Conservation (phyloP, 2,888 invertebrate species). For the Clanis bilineata region DNA sequence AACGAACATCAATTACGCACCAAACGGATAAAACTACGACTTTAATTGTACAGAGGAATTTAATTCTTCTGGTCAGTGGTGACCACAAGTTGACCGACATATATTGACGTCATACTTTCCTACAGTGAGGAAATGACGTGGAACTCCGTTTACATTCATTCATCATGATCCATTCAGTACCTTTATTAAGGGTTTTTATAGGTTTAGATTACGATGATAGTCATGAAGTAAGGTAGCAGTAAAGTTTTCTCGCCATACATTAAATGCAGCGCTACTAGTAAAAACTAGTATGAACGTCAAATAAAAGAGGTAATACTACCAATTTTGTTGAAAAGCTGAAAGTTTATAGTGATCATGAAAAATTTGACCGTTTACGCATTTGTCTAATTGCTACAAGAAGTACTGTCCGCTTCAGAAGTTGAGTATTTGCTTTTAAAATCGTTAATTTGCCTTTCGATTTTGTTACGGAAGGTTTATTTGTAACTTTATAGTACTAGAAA, state of each 20-base stretch:
- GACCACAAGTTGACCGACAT: slow-evolving; percentile 1
- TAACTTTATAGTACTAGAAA: background rate
- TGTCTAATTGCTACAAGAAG: no score
- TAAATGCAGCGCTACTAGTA: no score
- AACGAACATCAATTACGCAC: background rate
- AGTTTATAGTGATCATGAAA: no score
- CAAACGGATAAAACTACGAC: background rate
- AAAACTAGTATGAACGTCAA: no score
- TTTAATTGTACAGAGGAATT: background rate
- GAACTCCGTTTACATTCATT: background rate
- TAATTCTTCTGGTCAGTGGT: background rate
- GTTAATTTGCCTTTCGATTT: background rate
- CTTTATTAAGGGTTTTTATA: no score
- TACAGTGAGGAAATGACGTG: background rate
- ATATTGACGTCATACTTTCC: background rate
- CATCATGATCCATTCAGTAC: background rate
- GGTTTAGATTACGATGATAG: no score
- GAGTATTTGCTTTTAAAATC: background rate
- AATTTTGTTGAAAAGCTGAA: no score
- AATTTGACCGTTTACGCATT: no score
- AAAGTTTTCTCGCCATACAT: no score
- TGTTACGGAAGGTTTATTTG: background rate
- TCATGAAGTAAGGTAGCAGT: no score
- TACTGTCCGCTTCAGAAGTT: no score
- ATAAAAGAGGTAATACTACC: no score